Conservation (phyloP, 2,113 vertebrate species). For the Thomomys bottae region DNA sequence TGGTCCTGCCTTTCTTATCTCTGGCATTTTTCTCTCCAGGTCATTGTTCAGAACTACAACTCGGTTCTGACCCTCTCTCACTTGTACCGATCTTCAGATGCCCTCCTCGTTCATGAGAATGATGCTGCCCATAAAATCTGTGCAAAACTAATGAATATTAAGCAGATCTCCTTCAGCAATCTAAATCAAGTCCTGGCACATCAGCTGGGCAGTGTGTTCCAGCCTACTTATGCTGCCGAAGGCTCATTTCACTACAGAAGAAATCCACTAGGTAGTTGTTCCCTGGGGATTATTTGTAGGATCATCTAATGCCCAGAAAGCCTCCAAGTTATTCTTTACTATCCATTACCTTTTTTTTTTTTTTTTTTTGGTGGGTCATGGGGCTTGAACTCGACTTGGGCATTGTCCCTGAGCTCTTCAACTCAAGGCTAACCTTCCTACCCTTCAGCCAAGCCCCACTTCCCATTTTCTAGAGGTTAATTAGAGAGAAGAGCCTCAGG, state of each 20-base stretch:
- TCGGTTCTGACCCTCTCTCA: conserved; percentile 94
- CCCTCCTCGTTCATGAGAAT: conserved; percentile 96
- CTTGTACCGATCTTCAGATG: conserved; percentile 95
- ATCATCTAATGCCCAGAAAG: conserved; percentile 11
- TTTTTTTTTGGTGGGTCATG: no score
- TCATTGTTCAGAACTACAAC: conserved; percentile 99
- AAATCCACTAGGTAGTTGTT: conserved; percentile 90
- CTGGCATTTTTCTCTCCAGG: conserved; percentile 84
- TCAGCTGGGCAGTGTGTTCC: conserved; percentile 94
- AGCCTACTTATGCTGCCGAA: conserved; percentile 87
- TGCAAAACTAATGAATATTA: conserved; percentile 92
- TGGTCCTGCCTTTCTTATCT: conserved; percentile 24
- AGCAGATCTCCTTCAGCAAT: conserved; percentile 93
- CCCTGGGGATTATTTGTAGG: not conserved
- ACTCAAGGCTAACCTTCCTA: no score
- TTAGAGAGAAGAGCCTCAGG: no score
- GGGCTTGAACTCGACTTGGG: no score
- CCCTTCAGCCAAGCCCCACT: no score
- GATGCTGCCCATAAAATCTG: conserved; percentile 94
- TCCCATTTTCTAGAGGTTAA: no score
- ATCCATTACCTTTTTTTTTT: not conserved
- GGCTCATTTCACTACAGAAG: conserved; percentile 86
- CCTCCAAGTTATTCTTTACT: not conserved
- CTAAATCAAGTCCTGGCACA: conserved; percentile 95
- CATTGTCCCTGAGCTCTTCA: no score